Percentiles rank a stretch among this genome's conserved stretches.
These are phyloP conservation scores for Otolemur garnettii DNA, from an alignment of 2,113 vertebrate species.

Conservation along the genomic window DNA sequence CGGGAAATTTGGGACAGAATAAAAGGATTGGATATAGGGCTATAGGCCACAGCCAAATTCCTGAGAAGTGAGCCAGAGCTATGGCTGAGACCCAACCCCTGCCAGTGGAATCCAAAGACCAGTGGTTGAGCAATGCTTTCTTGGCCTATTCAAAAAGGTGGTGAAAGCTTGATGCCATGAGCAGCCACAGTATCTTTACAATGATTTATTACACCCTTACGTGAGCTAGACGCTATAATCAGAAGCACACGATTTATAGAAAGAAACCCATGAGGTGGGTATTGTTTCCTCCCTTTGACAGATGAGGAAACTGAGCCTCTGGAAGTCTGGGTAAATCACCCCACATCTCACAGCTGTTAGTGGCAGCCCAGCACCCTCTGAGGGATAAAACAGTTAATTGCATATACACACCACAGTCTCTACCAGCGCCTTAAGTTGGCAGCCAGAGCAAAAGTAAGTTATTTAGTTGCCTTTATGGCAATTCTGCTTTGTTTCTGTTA, in stretches of 20 bases:
- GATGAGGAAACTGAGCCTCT: not conserved
- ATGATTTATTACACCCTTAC: not conserved
- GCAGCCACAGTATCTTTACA: not conserved
- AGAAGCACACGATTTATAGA: not conserved
- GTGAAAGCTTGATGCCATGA: not conserved
- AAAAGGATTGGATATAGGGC: not conserved
- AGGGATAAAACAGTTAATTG: not conserved
- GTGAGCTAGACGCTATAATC: not conserved
- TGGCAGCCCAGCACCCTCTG: not conserved
- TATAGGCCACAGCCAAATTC: slow-evolving; percentile 26
- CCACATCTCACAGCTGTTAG: not conserved
- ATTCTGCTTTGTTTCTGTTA: slow-evolving; percentile 19
- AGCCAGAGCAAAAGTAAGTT: not conserved
- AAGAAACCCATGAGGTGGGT: not conserved
- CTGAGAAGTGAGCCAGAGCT: slow-evolving; percentile 54
- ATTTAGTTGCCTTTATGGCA: not conserved
- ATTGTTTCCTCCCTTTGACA: not conserved
- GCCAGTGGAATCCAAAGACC: slow-evolving; percentile 18
- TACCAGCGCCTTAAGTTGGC: not conserved
- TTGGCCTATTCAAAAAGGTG: slow-evolving; percentile 26
- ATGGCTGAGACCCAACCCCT: slow-evolving; percentile 28
- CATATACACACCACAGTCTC: not conserved
- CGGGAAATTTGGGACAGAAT: not conserved
- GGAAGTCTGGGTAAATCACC: not conserved
- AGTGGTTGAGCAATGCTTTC: slow-evolving; percentile 37